Evolutionary conservation across 1,140 invertebrate genomes (phyloP).

Genomic region (Nymphalis io): DNA sequence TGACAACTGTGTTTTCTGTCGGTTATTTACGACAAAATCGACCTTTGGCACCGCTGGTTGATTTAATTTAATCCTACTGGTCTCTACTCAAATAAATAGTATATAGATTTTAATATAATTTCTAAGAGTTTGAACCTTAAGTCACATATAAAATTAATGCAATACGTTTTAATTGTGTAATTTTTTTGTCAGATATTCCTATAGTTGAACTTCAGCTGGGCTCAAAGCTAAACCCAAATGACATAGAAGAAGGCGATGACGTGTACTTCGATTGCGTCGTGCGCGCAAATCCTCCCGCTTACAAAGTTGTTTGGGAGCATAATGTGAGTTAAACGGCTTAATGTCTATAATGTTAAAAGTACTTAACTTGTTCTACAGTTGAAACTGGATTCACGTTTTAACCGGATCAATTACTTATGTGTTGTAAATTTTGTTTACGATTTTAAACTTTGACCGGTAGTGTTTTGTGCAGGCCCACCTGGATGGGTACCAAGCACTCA

Average conservation of each 20-base stretch:
- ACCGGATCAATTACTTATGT: slow-evolving; percentile 18
- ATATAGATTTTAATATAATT: too few relatives aligned
- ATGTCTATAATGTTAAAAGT: slow-evolving; percentile 23
- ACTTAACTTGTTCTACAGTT: slow-evolving; percentile 22
- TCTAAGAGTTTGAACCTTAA: too few relatives aligned
- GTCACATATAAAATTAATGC: neutral
- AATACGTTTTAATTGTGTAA: neutral
- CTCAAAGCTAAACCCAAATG: slow-evolving; percentile 89
- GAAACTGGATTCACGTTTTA: slow-evolving; percentile 14
- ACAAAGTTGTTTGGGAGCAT: slow-evolving; percentile 90
- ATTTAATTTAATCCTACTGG: too few relatives aligned
- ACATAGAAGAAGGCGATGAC: slow-evolving; percentile 93
- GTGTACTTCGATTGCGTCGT: slow-evolving; percentile 94
- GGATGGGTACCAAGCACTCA: too few relatives aligned
- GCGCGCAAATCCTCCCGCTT: slow-evolving; percentile 88
- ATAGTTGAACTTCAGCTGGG: slow-evolving; percentile 88
- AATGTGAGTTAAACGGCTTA: slow-evolving; percentile 83
- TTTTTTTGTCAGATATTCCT: slow-evolving; percentile 84
- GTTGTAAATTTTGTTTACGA: slow-evolving; percentile 1
- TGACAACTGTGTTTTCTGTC: too few relatives aligned
- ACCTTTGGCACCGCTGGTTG: too few relatives aligned
- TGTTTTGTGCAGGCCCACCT: too few relatives aligned
- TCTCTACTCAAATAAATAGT: too few relatives aligned
- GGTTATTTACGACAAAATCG: too few relatives aligned
- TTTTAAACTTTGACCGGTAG: neutral